Conservation (phyloP, 2,113 vertebrate genomes). For the Macrotis lagotis region DNA sequence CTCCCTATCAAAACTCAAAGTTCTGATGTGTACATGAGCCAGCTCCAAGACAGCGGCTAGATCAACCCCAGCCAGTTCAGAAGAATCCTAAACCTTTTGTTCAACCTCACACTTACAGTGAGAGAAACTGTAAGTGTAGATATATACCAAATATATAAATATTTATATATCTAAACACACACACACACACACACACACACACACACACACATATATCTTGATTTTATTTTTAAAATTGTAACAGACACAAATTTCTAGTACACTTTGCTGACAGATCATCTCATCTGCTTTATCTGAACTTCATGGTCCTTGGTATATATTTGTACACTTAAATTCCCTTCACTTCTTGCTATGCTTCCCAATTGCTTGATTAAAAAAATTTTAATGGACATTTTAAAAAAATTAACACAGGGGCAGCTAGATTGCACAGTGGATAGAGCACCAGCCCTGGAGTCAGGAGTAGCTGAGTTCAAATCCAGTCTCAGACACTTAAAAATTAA, state of each 20-base stretch:
- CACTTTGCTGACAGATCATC: not conserved
- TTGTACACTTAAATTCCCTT: constrained; percentile 58
- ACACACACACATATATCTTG: too few species aligned
- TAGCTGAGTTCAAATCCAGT: too few species aligned
- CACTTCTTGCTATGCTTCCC: constrained; percentile 42
- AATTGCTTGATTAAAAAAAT: constrained; percentile 72
- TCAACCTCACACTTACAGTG: too few species aligned
- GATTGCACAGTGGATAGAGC: too few species aligned
- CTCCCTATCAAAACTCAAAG: not conserved
- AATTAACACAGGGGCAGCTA: too few species aligned
- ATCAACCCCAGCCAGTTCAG: not conserved
- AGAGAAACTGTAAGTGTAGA: not conserved
- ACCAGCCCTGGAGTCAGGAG: too few species aligned
- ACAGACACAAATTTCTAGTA: not conserved
- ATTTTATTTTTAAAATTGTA: not conserved
- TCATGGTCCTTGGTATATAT: constrained; percentile 8
- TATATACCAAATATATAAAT: rapidly evolving
- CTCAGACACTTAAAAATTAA: too few species aligned
- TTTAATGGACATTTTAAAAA: constrained; percentile 41
- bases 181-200: too few species aligned
- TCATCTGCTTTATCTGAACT: constrained; percentile 32
- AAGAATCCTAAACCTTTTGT: not conserved
- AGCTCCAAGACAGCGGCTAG: not conserved
- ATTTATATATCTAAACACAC: too few species aligned
- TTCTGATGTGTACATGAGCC: not conserved